phyloP scores from a whole-genome alignment of 2,888 invertebrate genomes.

The Dynastes hyllus region DNA sequence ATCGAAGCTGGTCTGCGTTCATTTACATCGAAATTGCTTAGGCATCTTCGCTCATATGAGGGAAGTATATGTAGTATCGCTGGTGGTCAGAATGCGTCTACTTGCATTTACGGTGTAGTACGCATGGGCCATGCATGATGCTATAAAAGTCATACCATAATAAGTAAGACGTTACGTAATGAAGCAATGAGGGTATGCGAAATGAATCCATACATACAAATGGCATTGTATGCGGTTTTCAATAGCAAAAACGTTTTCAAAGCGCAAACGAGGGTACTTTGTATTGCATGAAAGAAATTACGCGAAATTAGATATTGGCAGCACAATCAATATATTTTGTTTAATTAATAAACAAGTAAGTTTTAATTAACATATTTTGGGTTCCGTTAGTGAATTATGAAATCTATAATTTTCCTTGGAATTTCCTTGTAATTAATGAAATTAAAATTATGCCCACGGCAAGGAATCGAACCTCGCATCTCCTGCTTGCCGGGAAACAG shows the following conservation, averaged over 20 bases:
- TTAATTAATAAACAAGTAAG: too few species aligned
- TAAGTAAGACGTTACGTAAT: constrained; percentile 26
- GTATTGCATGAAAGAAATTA: too few species aligned
- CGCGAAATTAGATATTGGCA: too few species aligned
- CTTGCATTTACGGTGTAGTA: not conserved
- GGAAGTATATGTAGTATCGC: not conserved
- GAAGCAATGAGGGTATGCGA: not conserved
- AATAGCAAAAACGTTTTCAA: not conserved
- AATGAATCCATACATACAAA: not conserved
- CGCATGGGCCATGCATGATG: not conserved
- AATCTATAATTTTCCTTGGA: too few species aligned
- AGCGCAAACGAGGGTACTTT: too few species aligned
- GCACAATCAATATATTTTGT: too few species aligned
- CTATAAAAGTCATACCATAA: not conserved
- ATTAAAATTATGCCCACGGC: too few species aligned
- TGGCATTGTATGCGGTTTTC: not conserved
- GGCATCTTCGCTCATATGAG: constrained; percentile 9
- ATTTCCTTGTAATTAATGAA: too few species aligned
- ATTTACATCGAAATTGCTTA: constrained; percentile 17
- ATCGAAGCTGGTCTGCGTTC: constrained; percentile 21
- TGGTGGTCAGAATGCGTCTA: not conserved
- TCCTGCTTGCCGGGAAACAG: too few species aligned
- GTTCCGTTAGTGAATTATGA: too few species aligned
- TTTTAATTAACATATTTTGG: too few species aligned
- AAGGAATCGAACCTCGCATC: too few species aligned